Evolutionary conservation across 2,888 invertebrate genomes (phyloP), one percentile per base, ranked within the genome.

Genomic region (Pycnomerus fuliginosus): DNA sequence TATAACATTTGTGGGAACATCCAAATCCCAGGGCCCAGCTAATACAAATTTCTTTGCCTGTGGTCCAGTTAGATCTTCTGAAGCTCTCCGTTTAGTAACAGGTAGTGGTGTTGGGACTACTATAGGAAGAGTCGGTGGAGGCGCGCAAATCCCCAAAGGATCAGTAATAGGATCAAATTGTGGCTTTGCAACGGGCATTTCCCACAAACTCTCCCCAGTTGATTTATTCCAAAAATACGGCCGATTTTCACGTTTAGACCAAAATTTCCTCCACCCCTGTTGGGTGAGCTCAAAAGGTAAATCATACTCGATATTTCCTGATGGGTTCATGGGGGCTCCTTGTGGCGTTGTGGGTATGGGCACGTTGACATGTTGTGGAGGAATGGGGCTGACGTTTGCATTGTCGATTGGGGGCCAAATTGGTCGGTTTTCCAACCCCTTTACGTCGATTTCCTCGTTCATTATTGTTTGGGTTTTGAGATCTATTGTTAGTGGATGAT

Each of bases 171-270:
- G 91, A 76, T 96, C 95, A 73, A 90, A 93, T 58, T 86, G 87
- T 45, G 83, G 80, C 65, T 83, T 80, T 65, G 85, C 85, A 5
- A 83, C 73, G 8, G 95, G 95, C 80, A 93, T 83, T 70, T 97
- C 96, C 97, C 97, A 97, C 58, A 95, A 76, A n/a, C 95, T 95
- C 74, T 96, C 93, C 37, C 94, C 93, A 1, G 93, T 93, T 14
- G 89, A 74, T 74, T 94, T 94, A 70, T 97, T 97, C 90, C 95
- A 97, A 74, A 90, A 97, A 71, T 97, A 97, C 1, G 93, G 93
- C 16, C 96, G 78, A 67, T 90, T 93, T 72, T 97, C 96, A 38
- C 96, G 77, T 67, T 93, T 91, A 12, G 95, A 96, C 96, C 96
- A 97, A 71, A 90, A 95, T 63, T 91, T 93, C 48, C 94, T 83